phyloP scores from a whole-genome alignment of 2,888 invertebrate species.

The Malachius bipustulatus region DNA sequence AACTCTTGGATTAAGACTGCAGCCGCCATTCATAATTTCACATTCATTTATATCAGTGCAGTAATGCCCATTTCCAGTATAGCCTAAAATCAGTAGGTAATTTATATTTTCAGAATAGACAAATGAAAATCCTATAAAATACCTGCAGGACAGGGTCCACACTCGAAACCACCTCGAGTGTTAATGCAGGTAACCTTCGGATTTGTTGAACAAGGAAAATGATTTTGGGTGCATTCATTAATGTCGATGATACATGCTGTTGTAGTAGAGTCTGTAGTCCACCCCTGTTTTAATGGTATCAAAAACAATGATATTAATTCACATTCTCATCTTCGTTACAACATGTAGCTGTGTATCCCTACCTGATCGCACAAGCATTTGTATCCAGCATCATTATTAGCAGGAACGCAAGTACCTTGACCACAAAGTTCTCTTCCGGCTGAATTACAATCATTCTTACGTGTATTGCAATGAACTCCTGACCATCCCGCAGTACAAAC shows the following conservation, averaged over 20 bases:
- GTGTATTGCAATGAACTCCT: conserved; percentile 72
- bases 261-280: conserved; percentile 59
- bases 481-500: conserved; percentile 64
- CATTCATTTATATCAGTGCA: conserved; percentile 91
- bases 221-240: conserved; percentile 68
- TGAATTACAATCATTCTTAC: conserved; percentile 61
- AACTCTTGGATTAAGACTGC: conserved; percentile 68
- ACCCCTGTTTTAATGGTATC: conserved; percentile 48
- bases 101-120: not conserved
- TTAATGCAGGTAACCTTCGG: conserved; percentile 82
- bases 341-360: conserved; percentile 15
- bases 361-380: conserved; percentile 72
- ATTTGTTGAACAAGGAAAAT: conserved; percentile 64
- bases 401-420: conserved; percentile 71
- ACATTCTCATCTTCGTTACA: conserved; percentile 7
- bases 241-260: conserved; percentile 74
- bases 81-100: conserved; percentile 46
- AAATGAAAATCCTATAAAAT: conserved; percentile 12
- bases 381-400: conserved; percentile 50
- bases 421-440: conserved; percentile 71
- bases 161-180: conserved; percentile 76
- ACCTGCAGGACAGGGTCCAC: conserved; percentile 78
- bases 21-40: conserved; percentile 71
- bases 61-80: conserved; percentile 73
- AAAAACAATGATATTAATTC: conserved; percentile 12